Conservation (phyloP, 2,113 vertebrate species). For the Labeo catla region DNA sequence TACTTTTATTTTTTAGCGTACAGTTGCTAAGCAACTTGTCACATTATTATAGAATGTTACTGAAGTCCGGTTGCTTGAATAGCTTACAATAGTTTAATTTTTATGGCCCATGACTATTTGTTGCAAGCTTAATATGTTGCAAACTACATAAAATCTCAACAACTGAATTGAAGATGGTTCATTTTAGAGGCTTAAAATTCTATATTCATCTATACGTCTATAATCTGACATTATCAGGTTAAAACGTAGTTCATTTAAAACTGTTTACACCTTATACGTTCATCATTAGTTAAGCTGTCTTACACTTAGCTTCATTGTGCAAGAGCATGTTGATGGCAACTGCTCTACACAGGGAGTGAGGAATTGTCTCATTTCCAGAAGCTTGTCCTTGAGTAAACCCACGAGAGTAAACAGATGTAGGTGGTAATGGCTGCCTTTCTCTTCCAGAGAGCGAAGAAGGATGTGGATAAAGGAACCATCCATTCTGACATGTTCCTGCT, state of each 20-base stretch:
- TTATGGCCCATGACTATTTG: not conserved
- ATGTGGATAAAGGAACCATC: constrained; percentile 91
- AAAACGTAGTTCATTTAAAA: not conserved
- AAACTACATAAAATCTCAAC: not conserved
- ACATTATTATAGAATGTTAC: not conserved
- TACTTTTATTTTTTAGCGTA: not conserved
- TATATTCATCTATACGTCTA: no score
- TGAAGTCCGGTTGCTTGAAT: not conserved
- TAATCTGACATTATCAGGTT: not conserved
- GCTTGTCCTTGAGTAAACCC: constrained; percentile 36
- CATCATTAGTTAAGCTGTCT: not conserved
- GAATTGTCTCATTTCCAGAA: constrained; percentile 17
- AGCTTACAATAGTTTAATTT: not conserved
- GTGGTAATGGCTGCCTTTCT: constrained; percentile 39
- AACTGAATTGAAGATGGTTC: not conserved
- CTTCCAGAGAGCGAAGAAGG: constrained; percentile 89
- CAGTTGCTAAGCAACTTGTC: constrained; percentile 4
- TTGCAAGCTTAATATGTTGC: not conserved
- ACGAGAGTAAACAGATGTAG: constrained; percentile 24
- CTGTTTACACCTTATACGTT: not conserved
- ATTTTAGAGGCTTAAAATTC: not conserved
- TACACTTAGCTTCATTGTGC: not conserved
- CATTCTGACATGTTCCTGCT: constrained; percentile 93
- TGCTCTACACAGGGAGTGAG: not conserved
- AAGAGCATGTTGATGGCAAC: not conserved